phyloP scores from a whole-genome alignment of 2,797 vertebrate genomes.

The Streptopelia turtur region DNA sequence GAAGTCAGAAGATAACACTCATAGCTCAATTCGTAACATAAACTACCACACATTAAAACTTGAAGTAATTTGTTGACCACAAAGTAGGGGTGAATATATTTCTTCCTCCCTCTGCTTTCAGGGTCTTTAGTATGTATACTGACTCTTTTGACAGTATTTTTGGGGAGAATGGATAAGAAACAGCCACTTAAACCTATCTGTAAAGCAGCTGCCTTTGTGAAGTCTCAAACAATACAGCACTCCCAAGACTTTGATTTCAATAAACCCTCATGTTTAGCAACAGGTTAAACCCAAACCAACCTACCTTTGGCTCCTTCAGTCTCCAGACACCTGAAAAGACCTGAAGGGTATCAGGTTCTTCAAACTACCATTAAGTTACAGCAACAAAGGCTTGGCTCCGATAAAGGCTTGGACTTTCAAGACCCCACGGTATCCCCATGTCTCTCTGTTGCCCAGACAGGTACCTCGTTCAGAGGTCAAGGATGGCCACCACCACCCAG shows the following conservation, averaged over 20 bases:
- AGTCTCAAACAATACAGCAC: neutral
- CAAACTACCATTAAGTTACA: neutral
- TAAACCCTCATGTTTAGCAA: neutral
- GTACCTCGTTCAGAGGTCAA: neutral
- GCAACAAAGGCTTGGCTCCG: neutral
- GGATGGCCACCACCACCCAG: neutral
- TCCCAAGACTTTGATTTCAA: neutral
- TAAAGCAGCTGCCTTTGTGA: neutral
- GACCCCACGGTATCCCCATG: neutral
- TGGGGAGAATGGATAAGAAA: neutral
- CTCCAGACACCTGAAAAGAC: neutral
- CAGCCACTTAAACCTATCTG: neutral
- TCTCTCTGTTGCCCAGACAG: neutral
- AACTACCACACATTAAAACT: neutral
- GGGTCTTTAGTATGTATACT: neutral
- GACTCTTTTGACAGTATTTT: neutral
- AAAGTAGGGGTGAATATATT: neutral
- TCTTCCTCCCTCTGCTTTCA: neutral
- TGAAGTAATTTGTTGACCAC: neutral
- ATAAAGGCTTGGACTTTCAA: neutral
- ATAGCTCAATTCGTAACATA: neutral
- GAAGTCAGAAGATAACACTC: neutral
- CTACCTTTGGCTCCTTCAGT: neutral
- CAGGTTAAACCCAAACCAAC: neutral
- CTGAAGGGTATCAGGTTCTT: neutral